phyloP scores from a whole-genome alignment of 2,113 vertebrate genomes.

The Genyomyrus donnyi region DNA sequence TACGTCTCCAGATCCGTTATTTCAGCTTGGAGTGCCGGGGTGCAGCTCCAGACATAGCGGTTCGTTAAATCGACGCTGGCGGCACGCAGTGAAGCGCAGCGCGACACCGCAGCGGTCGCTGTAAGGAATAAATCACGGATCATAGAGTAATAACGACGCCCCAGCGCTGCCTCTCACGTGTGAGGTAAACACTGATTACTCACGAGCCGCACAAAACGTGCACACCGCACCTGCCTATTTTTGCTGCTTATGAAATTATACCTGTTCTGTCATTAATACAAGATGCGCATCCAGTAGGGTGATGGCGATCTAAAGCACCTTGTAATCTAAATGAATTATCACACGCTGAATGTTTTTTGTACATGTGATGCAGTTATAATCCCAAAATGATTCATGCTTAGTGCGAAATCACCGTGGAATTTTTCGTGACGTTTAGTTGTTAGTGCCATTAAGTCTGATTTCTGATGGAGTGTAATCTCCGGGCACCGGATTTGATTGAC shows the following conservation, averaged over 20 bases:
- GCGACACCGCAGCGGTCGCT: not conserved
- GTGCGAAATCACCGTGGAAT: not conserved
- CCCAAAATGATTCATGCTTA: not conserved
- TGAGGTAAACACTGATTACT: not conserved
- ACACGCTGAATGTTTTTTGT: not conserved
- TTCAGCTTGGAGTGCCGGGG: not conserved
- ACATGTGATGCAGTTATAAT: not conserved
- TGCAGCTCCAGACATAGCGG: not conserved
- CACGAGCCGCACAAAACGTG: not conserved
- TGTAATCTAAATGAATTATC: not conserved
- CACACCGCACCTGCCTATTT: not conserved
- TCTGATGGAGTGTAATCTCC: slow-evolving; percentile 6
- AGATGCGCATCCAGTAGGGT: not conserved
- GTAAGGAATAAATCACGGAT: slow-evolving; percentile 8
- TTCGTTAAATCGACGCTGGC: not conserved
- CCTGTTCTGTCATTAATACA: not conserved
- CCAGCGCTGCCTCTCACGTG: not conserved
- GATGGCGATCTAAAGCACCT: not conserved
- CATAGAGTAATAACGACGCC: slow-evolving; percentile 18
- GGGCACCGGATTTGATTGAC: slow-evolving; percentile 50
- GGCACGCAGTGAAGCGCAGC: not conserved
- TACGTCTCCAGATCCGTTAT: not conserved
- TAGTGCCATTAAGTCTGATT: not conserved
- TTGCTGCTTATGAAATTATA: not conserved
- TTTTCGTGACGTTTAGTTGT: slow-evolving; percentile 12